Base-by-base conservation (phyloP, 1,140 invertebrate genomes). In the Drosophila leontia region DNA sequence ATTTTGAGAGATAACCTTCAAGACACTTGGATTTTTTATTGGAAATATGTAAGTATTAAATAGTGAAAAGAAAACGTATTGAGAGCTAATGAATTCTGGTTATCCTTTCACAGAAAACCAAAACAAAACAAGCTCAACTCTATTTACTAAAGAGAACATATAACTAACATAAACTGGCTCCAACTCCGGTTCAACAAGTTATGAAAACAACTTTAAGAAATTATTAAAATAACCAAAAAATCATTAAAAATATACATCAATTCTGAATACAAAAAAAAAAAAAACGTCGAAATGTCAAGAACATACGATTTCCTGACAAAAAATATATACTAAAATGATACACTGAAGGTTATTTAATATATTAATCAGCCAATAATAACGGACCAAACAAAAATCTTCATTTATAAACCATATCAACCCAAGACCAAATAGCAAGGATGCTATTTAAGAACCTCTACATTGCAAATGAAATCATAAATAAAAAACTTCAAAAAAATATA, bases 21-120 rank as follows among this genome's bases (percentile, higher is more conserved):
- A 37, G 26, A 0, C 2, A 13, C 12, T 3, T 32, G 13, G 13
- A 65, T 41, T 37, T 29, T 17, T 15, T 9, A 9, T 8, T 37
- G 23, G 2, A 60, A 13, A 42, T 17, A 9, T 51, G 70, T 72
- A 60, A 72, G 70, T 72, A 72, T 12, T 32, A 15, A 29, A 23
- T 0, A 15, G 53, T 39, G 17, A 17, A 9, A 17, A 15, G 0
- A 17, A 23, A 9, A 17, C 11, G 0, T 6, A 2, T 4, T 4
- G 0, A 15, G 11, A 37, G n/a, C 19, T 29, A 32, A 42, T 35
- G 11, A 32, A 5, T 17, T 5, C 15, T 32, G 42, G 42, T 19
- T 60, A 37, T 59, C 29, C 39, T 37, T 29, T 37, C 1, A 11
- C 70, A 72, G 70, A 44, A 42, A 42, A 60, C 37, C 6, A 42